Percentiles rank a stretch among this genome's conserved stretches.
Conservation (phyloP, 2,113 vertebrate species). For the Bubo blakistoni region DNA sequence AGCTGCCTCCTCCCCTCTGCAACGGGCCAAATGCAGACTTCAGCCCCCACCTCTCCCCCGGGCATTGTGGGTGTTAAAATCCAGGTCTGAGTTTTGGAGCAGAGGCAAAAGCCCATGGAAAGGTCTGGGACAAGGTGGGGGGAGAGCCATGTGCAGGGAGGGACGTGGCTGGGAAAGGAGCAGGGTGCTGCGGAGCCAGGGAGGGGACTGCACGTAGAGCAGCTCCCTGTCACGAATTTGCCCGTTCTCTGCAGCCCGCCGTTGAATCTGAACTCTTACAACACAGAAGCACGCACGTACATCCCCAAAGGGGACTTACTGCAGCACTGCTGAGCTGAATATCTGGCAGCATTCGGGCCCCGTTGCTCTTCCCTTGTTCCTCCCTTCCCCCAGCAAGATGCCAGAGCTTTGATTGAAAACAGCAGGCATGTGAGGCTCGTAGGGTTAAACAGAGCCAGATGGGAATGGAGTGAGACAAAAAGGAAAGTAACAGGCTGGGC, state of each 20-base stretch:
- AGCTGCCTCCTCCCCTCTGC: neutral
- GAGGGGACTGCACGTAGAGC: neutral
- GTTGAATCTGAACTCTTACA: neutral
- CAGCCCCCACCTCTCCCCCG: accelerated
- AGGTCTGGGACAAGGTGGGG: neutral
- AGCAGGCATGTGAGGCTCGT: neutral
- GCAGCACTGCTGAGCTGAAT: neutral
- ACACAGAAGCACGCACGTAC: neutral
- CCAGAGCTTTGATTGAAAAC: constrained; percentile 50
- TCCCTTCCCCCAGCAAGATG: constrained; percentile 12
- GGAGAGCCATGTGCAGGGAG: neutral
- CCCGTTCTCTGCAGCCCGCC: neutral
- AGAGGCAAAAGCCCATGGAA: neutral
- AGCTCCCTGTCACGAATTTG: neutral
- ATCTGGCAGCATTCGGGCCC: neutral
- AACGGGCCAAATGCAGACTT: accelerated
- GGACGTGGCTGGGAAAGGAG: neutral
- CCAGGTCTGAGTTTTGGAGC: neutral
- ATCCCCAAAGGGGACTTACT: neutral
- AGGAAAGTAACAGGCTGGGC: neutral
- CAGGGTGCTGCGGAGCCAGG: accelerated
- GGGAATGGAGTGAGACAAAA: neutral
- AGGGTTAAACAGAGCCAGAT: constrained; percentile 37
- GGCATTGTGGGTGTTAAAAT: neutral
- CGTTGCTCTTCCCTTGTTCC: neutral